Base-by-base conservation (phyloP, 2,113 vertebrate species). In the Tauraco erythrolophus region DNA sequence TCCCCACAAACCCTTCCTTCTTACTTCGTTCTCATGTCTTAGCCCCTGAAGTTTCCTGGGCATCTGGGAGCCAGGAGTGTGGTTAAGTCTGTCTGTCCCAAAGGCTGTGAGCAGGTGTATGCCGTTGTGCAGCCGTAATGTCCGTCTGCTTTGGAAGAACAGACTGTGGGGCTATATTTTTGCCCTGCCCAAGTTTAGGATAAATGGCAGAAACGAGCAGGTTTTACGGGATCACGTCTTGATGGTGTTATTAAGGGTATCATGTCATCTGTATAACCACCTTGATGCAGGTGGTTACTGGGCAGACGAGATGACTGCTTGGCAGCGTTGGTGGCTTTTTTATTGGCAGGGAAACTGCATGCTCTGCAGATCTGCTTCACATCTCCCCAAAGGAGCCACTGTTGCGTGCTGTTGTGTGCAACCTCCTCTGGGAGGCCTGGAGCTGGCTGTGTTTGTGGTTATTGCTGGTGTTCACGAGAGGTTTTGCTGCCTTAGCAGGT, bases 221-320 rank as follows among this genome's bases (percentile, higher is more conserved):
- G 19, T 33, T 74, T 87, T 48, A 39, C 1, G 1, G 19, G 50
- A 16, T 2, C 0, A 0, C 64, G 27, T 45, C 61, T 60, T 39
- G 39, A 12, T 64, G 35, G 9, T 41, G 11, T 39, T 54, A 35
- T 22, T 31, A 61, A 56, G 18, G 43, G 5, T 14, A 3, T 43
- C 11, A 2, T 24, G 33, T 23, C 14, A 13, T 33, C 19, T 41
- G 10, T 43, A 4, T 37, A 21, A 39, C 28, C 23, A 4, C 25
- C 14, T 27, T n/a, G 30, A 11, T 22, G 30, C 31, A 53, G 37
- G 61, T 48, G n/a, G 39, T 18, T 58, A 7, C 3, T 33, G 12
- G 57, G 74, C 14, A 81, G 69, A 19, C 43, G 45, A 54, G 22
- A 14, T 45, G 33, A 39, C 37, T 50, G 15, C 27, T 22, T 19